Evolutionary conservation across 2,888 invertebrate genomes (phyloP), one percentile per base, ranked within the genome.

Genomic region (Julus scandinavius): DNA sequence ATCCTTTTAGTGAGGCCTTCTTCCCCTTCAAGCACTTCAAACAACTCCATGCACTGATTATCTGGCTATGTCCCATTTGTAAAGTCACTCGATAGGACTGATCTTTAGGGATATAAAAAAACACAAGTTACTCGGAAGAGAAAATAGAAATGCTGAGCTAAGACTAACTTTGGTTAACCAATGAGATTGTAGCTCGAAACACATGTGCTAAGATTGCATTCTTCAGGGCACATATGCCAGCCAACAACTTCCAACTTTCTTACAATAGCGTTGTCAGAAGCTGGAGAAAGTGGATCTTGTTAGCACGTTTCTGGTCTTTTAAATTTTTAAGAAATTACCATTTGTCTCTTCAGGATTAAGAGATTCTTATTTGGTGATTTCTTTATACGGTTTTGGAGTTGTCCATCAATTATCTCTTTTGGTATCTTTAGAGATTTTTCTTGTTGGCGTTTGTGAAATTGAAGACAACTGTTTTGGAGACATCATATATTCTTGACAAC

Each of bases 131-230:
- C 13, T 29, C 29, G 29, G 80, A 38, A 40, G 85, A 85, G 49
- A 85, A 85, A 85, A 85, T 85, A 85, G 85, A 85, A 85, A 50
- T 85, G 85, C 85, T 85, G 85, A 85, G 85, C 85, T 85, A 15
- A 29, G 50, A 45, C 85, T 45, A 85, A 85, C 50, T 40, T 29
- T 29, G 38, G 38, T 13, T 13, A 45, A n/a, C 85, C 85, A 85
- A 85, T 85, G n/a, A 85, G 50, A 45, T 45, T 85, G 49, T 11
- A 45, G 80, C 38, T 38, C 13, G 80, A 38, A 38, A 45, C 38
- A 80, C 38, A 40, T 13, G 13, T 80, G 15, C 63, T 20, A 20
- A 63, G 63, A n/a, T n/a, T 17, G 5, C 54, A 54, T 13, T 11
- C 11, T 54, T 29, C 29, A 29, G 13, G 6, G 54, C 20, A 20